phyloP scores from a whole-genome alignment of 1,140 invertebrate genomes.

The Microplitis demolitor region DNA sequence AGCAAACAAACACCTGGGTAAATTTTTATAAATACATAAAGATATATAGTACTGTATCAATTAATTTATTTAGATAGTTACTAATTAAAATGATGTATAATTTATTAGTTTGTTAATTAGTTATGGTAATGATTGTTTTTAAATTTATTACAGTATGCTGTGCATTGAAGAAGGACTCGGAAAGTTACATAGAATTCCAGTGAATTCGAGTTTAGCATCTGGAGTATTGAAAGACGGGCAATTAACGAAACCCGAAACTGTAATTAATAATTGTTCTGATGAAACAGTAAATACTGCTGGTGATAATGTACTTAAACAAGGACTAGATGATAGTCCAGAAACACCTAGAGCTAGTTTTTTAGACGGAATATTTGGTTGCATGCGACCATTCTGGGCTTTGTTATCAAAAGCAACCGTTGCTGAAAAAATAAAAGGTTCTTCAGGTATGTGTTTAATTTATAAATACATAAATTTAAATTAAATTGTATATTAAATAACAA shows the following conservation, averaged over 20 bases:
- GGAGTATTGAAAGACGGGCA: slow-evolving; percentile 42
- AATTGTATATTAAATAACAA: slow-evolving; percentile 16
- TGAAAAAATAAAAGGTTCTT: slow-evolving; percentile 69
- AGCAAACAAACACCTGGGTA: slow-evolving; percentile 33
- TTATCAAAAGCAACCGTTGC: slow-evolving; percentile 77
- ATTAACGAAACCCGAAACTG: slow-evolving; percentile 26
- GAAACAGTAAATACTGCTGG: slow-evolving; percentile 48
- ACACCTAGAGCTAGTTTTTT: slow-evolving; percentile 73
- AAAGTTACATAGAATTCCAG: slow-evolving; percentile 60
- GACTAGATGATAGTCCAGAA: slow-evolving; percentile 49
- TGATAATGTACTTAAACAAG: slow-evolving; percentile 49
- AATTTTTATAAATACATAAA: slow-evolving; percentile 13
- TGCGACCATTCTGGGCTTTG: slow-evolving; percentile 83
- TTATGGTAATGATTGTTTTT: slow-evolving; percentile 4
- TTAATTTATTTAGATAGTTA: no score
- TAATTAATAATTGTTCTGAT: background rate
- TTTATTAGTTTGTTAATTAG: background rate
- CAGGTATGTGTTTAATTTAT: slow-evolving; percentile 43
- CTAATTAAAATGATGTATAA: no score
- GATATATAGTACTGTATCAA: no score
- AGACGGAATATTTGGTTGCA: slow-evolving; percentile 83
- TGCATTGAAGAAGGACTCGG: slow-evolving; percentile 71
- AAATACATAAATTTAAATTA: slow-evolving; percentile 30
- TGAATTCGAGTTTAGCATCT: slow-evolving; percentile 45
- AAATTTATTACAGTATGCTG: slow-evolving; percentile 63